Conservation (phyloP, 1,140 invertebrate genomes). For the Aricia agestis region DNA sequence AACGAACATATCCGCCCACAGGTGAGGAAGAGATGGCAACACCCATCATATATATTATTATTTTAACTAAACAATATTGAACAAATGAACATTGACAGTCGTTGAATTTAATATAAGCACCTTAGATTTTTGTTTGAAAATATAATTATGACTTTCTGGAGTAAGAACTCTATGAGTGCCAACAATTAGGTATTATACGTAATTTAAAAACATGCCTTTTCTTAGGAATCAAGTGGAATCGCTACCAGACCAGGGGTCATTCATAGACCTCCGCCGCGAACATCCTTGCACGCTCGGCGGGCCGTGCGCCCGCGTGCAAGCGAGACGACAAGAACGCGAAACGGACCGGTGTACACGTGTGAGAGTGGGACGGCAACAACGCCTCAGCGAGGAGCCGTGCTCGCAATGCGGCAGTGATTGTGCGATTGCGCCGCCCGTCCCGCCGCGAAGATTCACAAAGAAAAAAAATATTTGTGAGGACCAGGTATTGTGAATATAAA, state of each 20-base stretch:
- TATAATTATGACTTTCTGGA: no score
- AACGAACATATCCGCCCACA: background rate
- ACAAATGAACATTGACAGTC: no score
- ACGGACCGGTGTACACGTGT: background rate
- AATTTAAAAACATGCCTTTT: background rate
- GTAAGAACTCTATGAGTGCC: no score
- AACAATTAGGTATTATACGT: no score
- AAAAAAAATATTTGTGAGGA: slow-evolving; percentile 32
- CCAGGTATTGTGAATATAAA: slow-evolving; percentile 33
- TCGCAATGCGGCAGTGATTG: slow-evolving; percentile 34
- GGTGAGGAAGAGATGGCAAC: background rate
- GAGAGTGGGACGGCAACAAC: slow-evolving; percentile 24
- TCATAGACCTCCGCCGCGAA: background rate
- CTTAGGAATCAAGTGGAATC: background rate
- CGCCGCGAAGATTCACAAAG: slow-evolving; percentile 35
- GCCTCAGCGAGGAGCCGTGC: background rate
- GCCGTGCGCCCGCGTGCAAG: slow-evolving; percentile 31
- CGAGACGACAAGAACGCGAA: slow-evolving; percentile 25
- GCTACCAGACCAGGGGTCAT: background rate
- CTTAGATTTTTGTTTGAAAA: no score
- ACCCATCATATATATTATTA: no score
- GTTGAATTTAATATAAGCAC: no score
- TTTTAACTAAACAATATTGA: no score
- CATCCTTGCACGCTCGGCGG: slow-evolving; percentile 35
- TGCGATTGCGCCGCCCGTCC: slow-evolving; percentile 37